Base-by-base conservation (phyloP, 2,797 vertebrate species). In the Carduelis carduelis region DNA sequence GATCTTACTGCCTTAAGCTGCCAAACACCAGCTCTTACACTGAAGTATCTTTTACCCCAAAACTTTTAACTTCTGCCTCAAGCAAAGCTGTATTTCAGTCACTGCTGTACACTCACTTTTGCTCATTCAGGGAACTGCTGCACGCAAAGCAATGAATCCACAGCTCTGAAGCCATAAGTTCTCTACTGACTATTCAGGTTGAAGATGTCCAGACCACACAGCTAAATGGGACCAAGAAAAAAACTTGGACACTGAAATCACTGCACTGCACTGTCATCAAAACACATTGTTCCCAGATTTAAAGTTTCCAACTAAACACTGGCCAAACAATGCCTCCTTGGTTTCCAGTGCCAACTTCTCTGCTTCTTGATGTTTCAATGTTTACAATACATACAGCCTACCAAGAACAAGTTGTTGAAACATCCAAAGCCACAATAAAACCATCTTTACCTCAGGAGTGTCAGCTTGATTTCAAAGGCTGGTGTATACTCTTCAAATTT, bases 381-480 rank as follows among this genome's bases (percentile, higher is more conserved):
- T 64, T 91, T 87, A 71, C 30, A 80, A 23, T 18, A 65, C 9
- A 50, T 66, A 52, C 0, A 63, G 52, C 14, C 66, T 59, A 76
- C 20, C 9, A 78, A 68, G 47, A 87, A 49, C 11, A 78, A 75
- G 12, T 6, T 44, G 30, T 49, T 79, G 68, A 71, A 93, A 69
- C 14, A 79, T 41, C 26, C 32, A 71, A 80, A 47, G 28, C n/a
- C 47, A 77, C 18, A 83, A 47, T 8, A 56, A 70, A 77, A 80
- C 39, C 0, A 2, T n/a, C 15, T 50, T 96, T 98, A 99, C 99
- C 99, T 99, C 83, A 99, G 97, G 32, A 99, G 98, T 3, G 98
- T 99, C 96, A 99, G 98, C 65, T 98, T 98, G 92, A 99, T 99
- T 98, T 99, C 99, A 78, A 99, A 99, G 80, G 98, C 98, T 7